Base-by-base conservation (phyloP, 2,797 vertebrate genomes). In the Acipenser oxyrinchus region DNA sequence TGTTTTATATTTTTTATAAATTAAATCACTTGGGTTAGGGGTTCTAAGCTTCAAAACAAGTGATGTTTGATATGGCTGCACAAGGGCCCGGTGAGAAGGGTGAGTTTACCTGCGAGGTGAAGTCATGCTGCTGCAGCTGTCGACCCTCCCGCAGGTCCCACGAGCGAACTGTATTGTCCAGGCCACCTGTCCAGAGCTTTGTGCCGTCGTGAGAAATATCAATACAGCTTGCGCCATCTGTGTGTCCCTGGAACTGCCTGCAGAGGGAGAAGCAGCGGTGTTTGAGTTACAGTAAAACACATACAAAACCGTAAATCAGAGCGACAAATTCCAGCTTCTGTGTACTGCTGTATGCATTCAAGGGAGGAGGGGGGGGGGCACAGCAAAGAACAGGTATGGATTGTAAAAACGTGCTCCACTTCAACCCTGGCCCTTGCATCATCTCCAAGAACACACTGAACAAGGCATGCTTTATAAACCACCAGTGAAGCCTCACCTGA, bases 91-190 rank as follows among this genome's bases (percentile, higher is more conserved):
- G 50, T 6, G 48, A 50, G 12, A 18, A 62, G 50, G 55, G 15
- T n/a, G 6, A 18, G 7, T 8, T 66, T 66, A 98, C 96, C 94
- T 99, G 96, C 69, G 96, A 99, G 79, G 96, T 98, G 63, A 99
- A 99, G 88, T 99, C 96, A 0, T 99, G 96, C 69, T 99, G 96
- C 88, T 99, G 96, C 11, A 99, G 94, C 84, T 99, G 96, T 6
- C 96, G 79, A 0, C 96, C 96, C 73, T 99, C 96, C 66, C 96
- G 88, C 76, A 99, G 83, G 77, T 99, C 96, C 96, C 96, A 98
- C 73, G 93, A 99, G 6, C 96, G 94, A 63, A 99, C 96, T 0
- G 96, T 99, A 86, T 99, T 99, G 84, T 99, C 96, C 61, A 99
- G 83, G 0, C 96, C 96, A 1, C 96, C 96, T 0, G 96, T 99